Conservation (phyloP, 2,113 vertebrate genomes). For the Alaudala cheleensis region DNA sequence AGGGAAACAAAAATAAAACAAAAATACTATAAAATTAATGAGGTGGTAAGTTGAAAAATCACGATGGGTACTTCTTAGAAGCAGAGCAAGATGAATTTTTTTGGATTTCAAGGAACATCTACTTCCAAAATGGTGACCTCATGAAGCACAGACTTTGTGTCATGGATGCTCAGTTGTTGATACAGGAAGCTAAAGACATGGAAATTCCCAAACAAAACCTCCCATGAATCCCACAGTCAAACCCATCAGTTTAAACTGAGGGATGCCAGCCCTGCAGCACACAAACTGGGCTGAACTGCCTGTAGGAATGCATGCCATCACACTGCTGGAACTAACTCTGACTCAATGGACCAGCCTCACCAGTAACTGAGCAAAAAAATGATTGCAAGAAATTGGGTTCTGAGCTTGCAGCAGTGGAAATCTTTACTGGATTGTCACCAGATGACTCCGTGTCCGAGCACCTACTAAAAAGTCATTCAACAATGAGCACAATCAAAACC, state of each 20-base stretch:
- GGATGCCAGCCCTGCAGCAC: neutral
- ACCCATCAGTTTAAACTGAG: neutral
- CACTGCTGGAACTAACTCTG: neutral
- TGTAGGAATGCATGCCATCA: neutral
- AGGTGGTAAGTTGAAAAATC: neutral
- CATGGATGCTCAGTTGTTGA: neutral
- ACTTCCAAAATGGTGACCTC: neutral
- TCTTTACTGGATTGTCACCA: neutral
- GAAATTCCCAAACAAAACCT: neutral
- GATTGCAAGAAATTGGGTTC: neutral
- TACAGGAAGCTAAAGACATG: neutral
- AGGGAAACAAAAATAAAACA: rapidly evolving
- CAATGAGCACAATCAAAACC: neutral
- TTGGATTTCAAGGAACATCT: neutral
- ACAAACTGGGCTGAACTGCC: neutral
- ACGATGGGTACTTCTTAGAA: neutral
- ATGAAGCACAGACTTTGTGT: neutral
- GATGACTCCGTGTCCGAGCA: neutral
- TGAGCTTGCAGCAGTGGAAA: neutral
- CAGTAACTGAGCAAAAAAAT: rapidly evolving
- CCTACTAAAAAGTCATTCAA: neutral
- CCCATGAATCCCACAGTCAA: neutral
- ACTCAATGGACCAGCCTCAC: neutral
- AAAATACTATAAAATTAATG: neutral
- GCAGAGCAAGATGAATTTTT: neutral